Conservation (phyloP, 2,797 vertebrate genomes). For the Limnodromus scolopaceus region DNA sequence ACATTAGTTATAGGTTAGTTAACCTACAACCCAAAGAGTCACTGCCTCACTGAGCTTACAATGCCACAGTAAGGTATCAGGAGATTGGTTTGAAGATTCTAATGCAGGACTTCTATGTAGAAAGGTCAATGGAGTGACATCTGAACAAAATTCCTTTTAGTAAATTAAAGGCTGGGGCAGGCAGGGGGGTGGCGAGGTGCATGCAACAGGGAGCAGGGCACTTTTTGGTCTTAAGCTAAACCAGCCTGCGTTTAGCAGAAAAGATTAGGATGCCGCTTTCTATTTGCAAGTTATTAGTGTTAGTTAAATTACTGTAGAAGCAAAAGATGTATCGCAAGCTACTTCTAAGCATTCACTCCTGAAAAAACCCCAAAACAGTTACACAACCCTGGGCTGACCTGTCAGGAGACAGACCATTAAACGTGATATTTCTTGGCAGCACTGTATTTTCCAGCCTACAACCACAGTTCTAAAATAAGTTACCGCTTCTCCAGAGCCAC, state of each 20-base stretch:
- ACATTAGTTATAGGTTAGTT: not conserved
- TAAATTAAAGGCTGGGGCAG: not conserved
- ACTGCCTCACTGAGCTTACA: not conserved
- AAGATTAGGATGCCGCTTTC: not conserved
- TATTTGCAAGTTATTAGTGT: not conserved
- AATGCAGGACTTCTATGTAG: not conserved
- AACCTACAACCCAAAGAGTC: not conserved
- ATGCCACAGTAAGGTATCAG: not conserved
- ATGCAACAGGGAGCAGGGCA: not conserved
- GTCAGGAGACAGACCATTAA: not conserved
- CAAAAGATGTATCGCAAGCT: not conserved
- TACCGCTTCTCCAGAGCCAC: not conserved
- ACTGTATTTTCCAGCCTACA: not conserved
- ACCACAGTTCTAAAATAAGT: not conserved
- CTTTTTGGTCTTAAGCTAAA: not conserved
- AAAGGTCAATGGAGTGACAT: not conserved
- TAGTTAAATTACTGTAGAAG: not conserved
- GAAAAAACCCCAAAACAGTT: not conserved
- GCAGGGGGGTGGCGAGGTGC: too few relatives aligned
- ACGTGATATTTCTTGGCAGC: not conserved
- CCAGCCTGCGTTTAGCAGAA: not conserved
- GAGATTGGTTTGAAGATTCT: not conserved
- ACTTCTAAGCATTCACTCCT: not conserved
- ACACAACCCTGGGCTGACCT: not conserved
- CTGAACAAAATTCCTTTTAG: not conserved